Evolutionary conservation across 2,888 invertebrate species (phyloP), one percentile per base, ranked within the genome.

Genomic region (Nemapogon koenigi): DNA sequence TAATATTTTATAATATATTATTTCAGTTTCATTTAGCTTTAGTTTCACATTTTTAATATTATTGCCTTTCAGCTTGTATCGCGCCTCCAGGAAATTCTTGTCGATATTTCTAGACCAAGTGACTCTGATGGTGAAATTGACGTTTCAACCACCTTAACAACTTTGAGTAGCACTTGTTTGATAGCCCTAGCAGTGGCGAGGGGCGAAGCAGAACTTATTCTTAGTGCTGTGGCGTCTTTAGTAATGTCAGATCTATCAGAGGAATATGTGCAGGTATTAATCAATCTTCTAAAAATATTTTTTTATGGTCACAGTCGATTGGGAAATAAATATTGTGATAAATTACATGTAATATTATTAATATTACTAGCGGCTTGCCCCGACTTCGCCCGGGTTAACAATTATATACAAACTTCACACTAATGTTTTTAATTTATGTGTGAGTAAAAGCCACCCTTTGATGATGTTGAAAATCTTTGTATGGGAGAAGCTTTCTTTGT

Each of bases 101-200:
- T 93, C 49, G 92, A 94, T 50, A 81, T 96, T 46, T 88, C 94
- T 2, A 89, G 89, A 31, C 84, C 87, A 76, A 38, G 80, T 75
- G 48, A 55, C 1, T 50, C 56, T 2, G 44, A 45, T 8, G 62
- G 57, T 7, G 49, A 49, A 11, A 39, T 48, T 3, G 82, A 83
- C 2, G 78, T 83, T 49, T 86, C 89, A 11, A 84, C 82, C 44
- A 85, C 84, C 48, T 82, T 97, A 51, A 92, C 94, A 14, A 88
- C 94, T 3, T 84, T 94, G 41, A 94, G 96, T 36, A 94, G 94
- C 60, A 90, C 97, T 2, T 96, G 96, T 49, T 81, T 99, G 6
- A 82, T 97, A 37, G 93, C 95, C 38, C 79, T 98, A 42, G 93
- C 94, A 10, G 91, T 97, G 33, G 96, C 97, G 1, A 82, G 92